These are phyloP conservation scores for Mastomys natalensis DNA, from an alignment of 2,113 vertebrate species.

Conservation along the genomic window DNA sequence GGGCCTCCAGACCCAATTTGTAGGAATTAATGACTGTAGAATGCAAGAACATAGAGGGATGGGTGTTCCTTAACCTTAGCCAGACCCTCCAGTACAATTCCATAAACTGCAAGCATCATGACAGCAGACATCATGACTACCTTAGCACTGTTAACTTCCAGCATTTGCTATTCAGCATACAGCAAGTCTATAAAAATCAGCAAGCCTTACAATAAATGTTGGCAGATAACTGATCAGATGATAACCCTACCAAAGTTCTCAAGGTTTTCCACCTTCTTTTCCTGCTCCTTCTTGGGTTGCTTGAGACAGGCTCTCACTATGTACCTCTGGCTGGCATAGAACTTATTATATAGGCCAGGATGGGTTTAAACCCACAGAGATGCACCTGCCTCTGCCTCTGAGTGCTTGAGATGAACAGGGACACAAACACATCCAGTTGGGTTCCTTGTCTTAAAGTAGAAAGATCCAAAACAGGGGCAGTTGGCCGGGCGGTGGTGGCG, in stretches of 20 bases:
- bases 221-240: not conserved
- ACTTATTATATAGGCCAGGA: not conserved
- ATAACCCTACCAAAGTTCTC: not conserved
- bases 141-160: not conserved
- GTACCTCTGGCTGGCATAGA: not conserved
- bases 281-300: not conserved
- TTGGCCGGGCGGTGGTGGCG: too few species aligned
- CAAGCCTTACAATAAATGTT: not conserved
- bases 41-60: not conserved
- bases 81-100: slow-evolving; percentile 14
- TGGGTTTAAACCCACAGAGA: not conserved
- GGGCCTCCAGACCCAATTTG: slow-evolving; percentile 1
- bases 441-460: not conserved
- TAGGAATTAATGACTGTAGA: slow-evolving; percentile 27
- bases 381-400: not conserved
- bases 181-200: not conserved
- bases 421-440: not conserved
- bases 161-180: not conserved
- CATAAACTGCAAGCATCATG: not conserved
- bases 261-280: not conserved
- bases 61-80: slow-evolving; percentile 16
- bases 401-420: not conserved
- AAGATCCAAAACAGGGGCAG: not conserved
- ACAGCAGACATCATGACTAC: not conserved
- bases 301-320: not conserved